Base-by-base conservation (phyloP, 1,140 invertebrate genomes). In the Drosophila littoralis region DNA sequence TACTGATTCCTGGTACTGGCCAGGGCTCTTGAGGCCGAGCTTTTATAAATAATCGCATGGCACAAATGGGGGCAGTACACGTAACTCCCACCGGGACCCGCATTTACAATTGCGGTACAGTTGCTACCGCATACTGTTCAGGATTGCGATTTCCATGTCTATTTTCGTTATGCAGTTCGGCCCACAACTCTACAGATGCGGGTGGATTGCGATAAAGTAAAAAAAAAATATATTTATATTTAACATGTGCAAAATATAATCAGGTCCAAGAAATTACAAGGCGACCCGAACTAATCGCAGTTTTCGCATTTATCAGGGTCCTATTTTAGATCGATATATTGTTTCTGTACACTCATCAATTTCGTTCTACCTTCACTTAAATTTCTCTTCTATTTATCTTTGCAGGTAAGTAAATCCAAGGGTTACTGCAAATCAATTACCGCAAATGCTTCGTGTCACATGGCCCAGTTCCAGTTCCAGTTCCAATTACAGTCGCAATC, bases 371-470 rank as follows among this genome's bases (percentile, higher is more conserved):
- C 13, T 45, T 15, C 8, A 15, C 15, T 2, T 8, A 45, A 48
- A 59, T 58, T 66, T 73, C 17, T 50, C 65, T 50, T 71, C 48
- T 70, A 46, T 69, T 72, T 77, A 52, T 83, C 77, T 46, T 88
- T 89, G 65, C 84, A 88, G 84, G 84, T 88, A 88, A 88, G 84
- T 88, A 80, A 73, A 79, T 54, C n/a, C 52, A 63, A 59, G 52
- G 61, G 45, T 42, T 59, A 79, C 61, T 63, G 65, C 75, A 75
- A 68, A 75, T 77, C 68, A 75, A 57, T 70, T 60, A 67, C 68
- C 60, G 58, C 73, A 88, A 80, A 77, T 77, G 80, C 77, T 54
- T 63, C 52, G 65, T 89, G 84, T 86, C 83, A 83, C 80, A 84
- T 84, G 83, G 82, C 83, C 80, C 84, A 80, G 72, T 83, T 86